Percentiles rank a stretch among this genome's conserved stretches.
Evolutionary conservation across 1,140 invertebrate species (phyloP).

Genomic region (Drosophila bifasciata): DNA sequence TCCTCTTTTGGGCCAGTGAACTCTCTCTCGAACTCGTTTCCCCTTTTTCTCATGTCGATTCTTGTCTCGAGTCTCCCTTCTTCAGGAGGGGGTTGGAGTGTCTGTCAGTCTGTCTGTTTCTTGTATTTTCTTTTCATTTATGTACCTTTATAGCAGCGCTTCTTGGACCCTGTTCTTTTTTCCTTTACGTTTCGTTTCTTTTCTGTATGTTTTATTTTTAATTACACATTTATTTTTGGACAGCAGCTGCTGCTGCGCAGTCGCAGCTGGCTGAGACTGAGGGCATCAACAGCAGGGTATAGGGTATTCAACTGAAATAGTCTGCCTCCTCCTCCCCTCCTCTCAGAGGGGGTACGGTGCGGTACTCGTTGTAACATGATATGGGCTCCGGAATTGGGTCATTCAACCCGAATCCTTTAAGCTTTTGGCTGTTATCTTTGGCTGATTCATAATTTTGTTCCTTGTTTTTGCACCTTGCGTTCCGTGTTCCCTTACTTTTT

Average conservation of each 20-base stretch:
- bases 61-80: constrained; percentile 12
- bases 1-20: constrained; percentile 48
- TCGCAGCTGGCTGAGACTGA: constrained; percentile 58
- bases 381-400: constrained; percentile 58
- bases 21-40: constrained; percentile 42
- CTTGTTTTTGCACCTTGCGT: constrained; percentile 45
- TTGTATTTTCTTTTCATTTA: constrained; percentile 16
- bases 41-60: not conserved
- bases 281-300: not conserved
- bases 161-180: constrained; percentile 14
- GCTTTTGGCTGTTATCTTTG: constrained; percentile 27
- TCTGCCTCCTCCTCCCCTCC: not conserved
- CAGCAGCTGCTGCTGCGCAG: constrained; percentile 69
- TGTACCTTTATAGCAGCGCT: constrained; percentile 26
- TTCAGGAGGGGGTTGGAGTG: constrained; percentile 26
- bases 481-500: constrained; percentile 11
- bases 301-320: constrained; percentile 57
- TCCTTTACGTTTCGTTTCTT: constrained; percentile 26
- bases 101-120: constrained; percentile 11
- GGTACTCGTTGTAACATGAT: constrained; percentile 50
- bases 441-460: constrained; percentile 41
- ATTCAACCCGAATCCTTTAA: constrained; percentile 56
- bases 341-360: constrained; percentile 9
- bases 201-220: constrained; percentile 64
- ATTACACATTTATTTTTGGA: constrained; percentile 68